Evolutionary conservation across 2,113 vertebrate genomes (phyloP).

Genomic region (Neogale vison): DNA sequence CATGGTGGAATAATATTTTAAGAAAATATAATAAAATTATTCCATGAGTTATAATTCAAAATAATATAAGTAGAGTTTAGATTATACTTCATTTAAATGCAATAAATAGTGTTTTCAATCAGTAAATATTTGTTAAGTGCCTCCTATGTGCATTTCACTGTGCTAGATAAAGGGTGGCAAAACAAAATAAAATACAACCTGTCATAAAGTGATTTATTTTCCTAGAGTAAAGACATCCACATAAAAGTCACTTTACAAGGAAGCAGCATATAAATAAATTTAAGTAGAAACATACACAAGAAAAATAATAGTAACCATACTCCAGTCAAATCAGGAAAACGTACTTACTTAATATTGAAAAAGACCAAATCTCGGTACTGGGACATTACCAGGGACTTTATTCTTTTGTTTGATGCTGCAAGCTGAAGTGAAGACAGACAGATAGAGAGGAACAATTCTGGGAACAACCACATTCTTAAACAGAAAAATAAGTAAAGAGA

Average conservation of each 20-base stretch:
- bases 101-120: neutral
- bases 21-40: constrained; percentile 21
- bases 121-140: constrained; percentile 32
- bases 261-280: neutral
- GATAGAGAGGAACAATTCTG: neutral
- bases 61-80: neutral
- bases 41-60: neutral
- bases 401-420: neutral
- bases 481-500: neutral
- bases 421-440: neutral
- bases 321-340: neutral
- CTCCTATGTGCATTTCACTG: neutral
- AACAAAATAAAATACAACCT: neutral
- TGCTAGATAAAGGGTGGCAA: neutral
- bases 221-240: neutral
- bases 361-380: neutral
- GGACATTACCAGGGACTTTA: neutral
- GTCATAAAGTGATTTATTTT: neutral
- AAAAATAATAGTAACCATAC: neutral
- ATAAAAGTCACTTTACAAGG: neutral
- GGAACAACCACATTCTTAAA: neutral
- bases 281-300: neutral
- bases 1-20: neutral
- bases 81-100: neutral
- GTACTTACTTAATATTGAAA: neutral